Evolutionary conservation across 2,888 invertebrate species (phyloP), one percentile per base, ranked within the genome.

Genomic region (Tachystola acroxantha): DNA sequence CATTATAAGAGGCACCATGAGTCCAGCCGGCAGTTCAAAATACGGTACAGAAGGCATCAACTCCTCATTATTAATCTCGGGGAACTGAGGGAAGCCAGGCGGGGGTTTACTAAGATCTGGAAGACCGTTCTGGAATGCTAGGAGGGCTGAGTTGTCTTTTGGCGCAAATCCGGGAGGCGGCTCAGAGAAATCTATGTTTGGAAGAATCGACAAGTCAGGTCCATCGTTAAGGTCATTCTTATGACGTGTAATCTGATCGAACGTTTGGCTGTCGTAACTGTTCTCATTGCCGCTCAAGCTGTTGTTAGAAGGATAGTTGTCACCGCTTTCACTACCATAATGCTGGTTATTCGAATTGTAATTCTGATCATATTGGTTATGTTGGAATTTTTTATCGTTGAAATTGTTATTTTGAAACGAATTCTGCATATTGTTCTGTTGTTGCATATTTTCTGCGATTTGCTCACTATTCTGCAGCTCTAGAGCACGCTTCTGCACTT

Each of bases 1-100:
- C 89, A 94, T 95, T 42, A 99, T 95, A 9, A 98, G 89, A n/a
- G 98, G 97, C 39, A 98, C 97, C 94, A 99, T 98, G 11, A 99
- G 89, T 29, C 98, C 99, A 37, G 99, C 98, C 1, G 99, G 99
- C 46, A 99, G 88, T 70, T 99, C 98, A 72, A 94, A 99, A 75
- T 99, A 99, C 33, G 98, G 97, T 54, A 96, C 94, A 14, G 94
- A 93, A 14, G 98, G 98, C 82, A 95, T 91, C 47, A 95, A 81
- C 44, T 95, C 95, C 55, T 95, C 94, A 58, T 71, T 81, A 52
- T 71, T 85, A 37, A 82, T 56, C 46, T 88, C 85, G 7, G 74
- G 64, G 74, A 89, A 65, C 50, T 85, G 64, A 52, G 84, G 88
- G 64, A 94, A 96, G 19, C 95, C 95, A 3, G 96, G 96, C 0